Percentiles rank a stretch among this genome's conserved stretches.
Conservation (phyloP, 2,888 invertebrate genomes). For the Ichneumon xanthorius region DNA sequence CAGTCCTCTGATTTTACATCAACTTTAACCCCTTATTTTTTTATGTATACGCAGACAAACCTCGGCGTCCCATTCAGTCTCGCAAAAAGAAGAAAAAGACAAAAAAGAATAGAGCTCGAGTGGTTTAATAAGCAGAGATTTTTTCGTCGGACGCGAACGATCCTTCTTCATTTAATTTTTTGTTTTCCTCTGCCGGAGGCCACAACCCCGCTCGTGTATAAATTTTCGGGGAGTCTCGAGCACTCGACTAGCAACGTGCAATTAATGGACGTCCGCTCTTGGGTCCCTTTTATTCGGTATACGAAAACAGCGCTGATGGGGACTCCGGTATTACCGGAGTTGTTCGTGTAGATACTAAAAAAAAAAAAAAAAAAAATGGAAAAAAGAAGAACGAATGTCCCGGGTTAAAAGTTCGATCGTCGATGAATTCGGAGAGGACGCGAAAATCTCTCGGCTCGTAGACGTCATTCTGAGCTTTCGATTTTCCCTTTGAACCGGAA, state of each 20-base stretch:
- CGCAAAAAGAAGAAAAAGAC: not conserved
- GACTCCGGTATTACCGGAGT: constrained; percentile 13
- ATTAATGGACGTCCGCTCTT: constrained; percentile 52
- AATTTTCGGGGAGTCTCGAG: constrained; percentile 42
- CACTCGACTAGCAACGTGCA: constrained; percentile 52
- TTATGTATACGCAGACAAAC: constrained; percentile 40
- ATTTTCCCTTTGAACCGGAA: not conserved
- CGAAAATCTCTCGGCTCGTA: constrained; percentile 9
- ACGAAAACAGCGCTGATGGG: constrained; percentile 8
- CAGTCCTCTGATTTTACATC: constrained; percentile 21
- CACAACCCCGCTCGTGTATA: constrained; percentile 48
- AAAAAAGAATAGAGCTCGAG: not conserved
- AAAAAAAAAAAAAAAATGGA: not conserved
- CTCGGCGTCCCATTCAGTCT: constrained; percentile 40
- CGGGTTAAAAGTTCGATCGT: constrained; percentile 41
- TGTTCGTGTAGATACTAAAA: not conserved
- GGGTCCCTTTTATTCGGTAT: constrained; percentile 25
- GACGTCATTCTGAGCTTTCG: not conserved
- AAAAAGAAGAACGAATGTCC: not conserved
- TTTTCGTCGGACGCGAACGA: constrained; percentile 37
- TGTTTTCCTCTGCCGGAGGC: constrained; percentile 9
- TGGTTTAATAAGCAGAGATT: constrained; percentile 34
- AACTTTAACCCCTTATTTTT: constrained; percentile 19
- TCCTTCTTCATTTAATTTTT: constrained; percentile 20
- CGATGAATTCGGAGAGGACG: constrained; percentile 17